Base-by-base conservation (phyloP, 2,797 vertebrate genomes). In the Protosalanx chinensis region DNA sequence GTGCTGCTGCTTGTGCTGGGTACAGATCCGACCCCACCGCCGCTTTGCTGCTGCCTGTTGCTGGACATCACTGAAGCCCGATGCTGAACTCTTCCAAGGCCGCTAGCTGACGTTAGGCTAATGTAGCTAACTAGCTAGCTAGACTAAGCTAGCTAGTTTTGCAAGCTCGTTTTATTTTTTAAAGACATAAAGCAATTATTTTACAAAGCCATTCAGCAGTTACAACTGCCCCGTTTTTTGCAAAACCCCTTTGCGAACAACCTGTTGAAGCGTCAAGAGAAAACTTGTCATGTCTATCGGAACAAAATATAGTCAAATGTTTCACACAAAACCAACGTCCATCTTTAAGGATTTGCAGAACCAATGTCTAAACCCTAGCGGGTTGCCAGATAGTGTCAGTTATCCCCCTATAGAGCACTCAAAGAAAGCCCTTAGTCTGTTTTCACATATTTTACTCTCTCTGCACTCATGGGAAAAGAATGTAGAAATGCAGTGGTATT, bases 41-140 rank as follows among this genome's bases (percentile, higher is more conserved):
- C 56, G 69, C 53, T 79, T 51, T 89, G 92, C 83, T 90, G 93
- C 16, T 88, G 83, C 77, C 92, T 89, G 82, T 73, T 85, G 81
- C 79, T 78, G 75, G 93, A 93, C 93, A 94, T 94, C 73, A 74
- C 81, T 77, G 82, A 74, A 87, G 79, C 72, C 84, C 87, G 84
- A 84, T 85, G 27, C 81, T 64, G 67, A 84, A 81, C 79, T 85
- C 72, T 68, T 70, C 87, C 80, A 74, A 81, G 77, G 71, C 77
- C 82, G 51, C 51, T 56, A 56, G 51, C 51, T 56, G 56, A 16
- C 68, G 64, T 30, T 41, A 27, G 53, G 67, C 67, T 59, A 59
- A n/a, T 69, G 69, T 76, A 80, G 84, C 76, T 86, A 78, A 41
- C 64, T 85, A 6, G 77, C 68, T 74, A 67, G 49, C 27, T 49